These are phyloP conservation scores for Rhopalosiphum nymphaeae DNA, from an alignment of 2,888 invertebrate genomes.

Conservation along the genomic window DNA sequence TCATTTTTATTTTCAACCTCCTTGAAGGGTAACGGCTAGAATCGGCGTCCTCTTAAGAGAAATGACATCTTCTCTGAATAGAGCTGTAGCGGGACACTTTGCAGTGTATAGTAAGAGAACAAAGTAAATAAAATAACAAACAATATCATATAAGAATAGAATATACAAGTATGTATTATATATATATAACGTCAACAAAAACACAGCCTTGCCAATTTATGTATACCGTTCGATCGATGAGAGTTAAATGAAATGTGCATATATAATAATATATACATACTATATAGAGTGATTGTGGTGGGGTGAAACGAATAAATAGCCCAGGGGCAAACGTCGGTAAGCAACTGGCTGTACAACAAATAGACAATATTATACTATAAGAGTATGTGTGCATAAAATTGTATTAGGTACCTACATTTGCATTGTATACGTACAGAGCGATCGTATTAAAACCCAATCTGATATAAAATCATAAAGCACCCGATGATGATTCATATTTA, in stretches of 20 bases:
- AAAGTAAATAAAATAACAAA: constrained; percentile 33
- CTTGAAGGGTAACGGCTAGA: not conserved
- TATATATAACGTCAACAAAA: not conserved
- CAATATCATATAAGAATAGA: not conserved
- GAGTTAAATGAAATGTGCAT: constrained; percentile 26
- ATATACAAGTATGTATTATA: not conserved
- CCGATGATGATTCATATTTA: not conserved
- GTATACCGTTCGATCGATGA: constrained; percentile 8
- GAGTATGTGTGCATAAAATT: not conserved
- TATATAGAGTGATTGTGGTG: not conserved
- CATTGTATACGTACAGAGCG: not conserved
- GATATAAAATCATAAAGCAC: not conserved
- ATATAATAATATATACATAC: not conserved
- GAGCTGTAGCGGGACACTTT: not conserved
- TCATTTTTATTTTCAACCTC: not conserved
- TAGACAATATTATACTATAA: not conserved
- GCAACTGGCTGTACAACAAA: constrained; percentile 7
- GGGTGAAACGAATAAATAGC: constrained; percentile 34
- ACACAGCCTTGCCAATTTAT: constrained; percentile 15
- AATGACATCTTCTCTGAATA: not conserved
- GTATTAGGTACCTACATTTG: constrained; percentile 1
- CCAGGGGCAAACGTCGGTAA: constrained; percentile 6
- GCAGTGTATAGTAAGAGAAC: not conserved
- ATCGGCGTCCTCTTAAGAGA: not conserved
- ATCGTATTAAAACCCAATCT: not conserved